Evolutionary conservation across 2,797 vertebrate genomes (phyloP), one percentile per base, ranked within the genome.

Genomic region (Parauchenoglanis punctatus): DNA sequence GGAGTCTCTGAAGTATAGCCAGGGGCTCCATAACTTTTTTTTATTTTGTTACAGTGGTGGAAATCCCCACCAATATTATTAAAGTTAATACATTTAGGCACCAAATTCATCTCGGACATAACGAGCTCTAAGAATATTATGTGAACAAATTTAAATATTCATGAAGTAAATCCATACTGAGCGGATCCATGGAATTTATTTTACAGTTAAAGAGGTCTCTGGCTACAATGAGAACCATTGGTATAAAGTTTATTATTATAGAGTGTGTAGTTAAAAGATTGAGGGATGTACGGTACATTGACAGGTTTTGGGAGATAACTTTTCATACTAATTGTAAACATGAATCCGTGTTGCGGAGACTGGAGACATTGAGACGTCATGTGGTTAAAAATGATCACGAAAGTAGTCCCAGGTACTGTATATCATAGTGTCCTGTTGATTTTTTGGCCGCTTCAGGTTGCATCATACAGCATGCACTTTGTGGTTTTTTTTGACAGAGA

Each of bases 401-500:
- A 35, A 23, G 20, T 40, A 15, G 59, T 81, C 56, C 2, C 11
- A 40, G 56, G 20, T 10, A 49, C 49, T 49, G 7, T 40, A 25
- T 44, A 25, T 25, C 13, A 28, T 23, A 28, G 59, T 44, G 76
- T 80, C 28, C 52, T 63, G 78, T 81, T 63, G 4, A 31, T 44
- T n/a, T 81, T 20, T 82, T 18, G 25, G 7, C 59, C 80, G 18
- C 56, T 78, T 67, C 11, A 35, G 23, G 73, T 81, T 86, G 63
- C 63, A 59, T 58, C 52, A 86, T 81, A 52, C 10, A 7, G 10
- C 12, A 56, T 18, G 15, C 31, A 12, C 25, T 86, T 70, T 84
- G n/a, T 73, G 61, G 13, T 76, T 35, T 73, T 58, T 81, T 83
- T 40, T 46, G 70, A 87, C 44, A 67, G 44, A 70, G 8, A 80